Percentiles rank a stretch among this genome's conserved stretches.
Conservation (phyloP, 1,140 invertebrate species). For the Chlorops oryzae region DNA sequence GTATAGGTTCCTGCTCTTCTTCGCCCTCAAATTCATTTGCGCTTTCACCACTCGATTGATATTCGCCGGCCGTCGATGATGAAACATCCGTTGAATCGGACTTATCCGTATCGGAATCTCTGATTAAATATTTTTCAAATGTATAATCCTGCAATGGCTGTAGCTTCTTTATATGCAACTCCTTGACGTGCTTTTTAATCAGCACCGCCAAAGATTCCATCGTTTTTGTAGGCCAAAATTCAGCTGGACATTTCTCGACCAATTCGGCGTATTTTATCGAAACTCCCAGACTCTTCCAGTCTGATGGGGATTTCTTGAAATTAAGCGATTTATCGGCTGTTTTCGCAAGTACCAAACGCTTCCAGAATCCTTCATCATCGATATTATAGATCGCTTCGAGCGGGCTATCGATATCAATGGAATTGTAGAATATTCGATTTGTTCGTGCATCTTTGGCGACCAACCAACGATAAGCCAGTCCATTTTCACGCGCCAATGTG, state of each 20-base stretch:
- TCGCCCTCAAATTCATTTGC: no score
- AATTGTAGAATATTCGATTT: conserved; percentile 28
- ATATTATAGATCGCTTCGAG: conserved; percentile 30
- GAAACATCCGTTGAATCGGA: no score
- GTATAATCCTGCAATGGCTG: conserved; percentile 21
- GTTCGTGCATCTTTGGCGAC: conserved; percentile 19
- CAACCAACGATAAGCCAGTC: conserved; percentile 3
- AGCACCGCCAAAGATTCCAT: conserved; percentile 21
- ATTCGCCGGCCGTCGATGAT: no score
- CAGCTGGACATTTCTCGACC: conserved; percentile 30
- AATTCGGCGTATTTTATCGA: conserved; percentile 37
- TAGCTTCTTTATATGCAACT: conserved; percentile 27
- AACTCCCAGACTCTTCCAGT: conserved; percentile 30
- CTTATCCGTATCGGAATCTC: conserved; percentile 18
- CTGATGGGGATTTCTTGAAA: conserved; percentile 20
- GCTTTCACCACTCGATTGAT: no score
- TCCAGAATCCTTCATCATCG: conserved; percentile 26
- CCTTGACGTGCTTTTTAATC: conserved; percentile 18
- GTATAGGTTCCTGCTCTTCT: no score
- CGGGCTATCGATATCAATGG: conserved; percentile 28
- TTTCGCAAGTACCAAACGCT: conserved; percentile 32
- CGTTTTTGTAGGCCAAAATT: conserved; percentile 26
- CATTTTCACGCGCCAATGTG: conserved; percentile 19
- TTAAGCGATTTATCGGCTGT: conserved; percentile 14
- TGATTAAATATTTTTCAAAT: conserved; percentile 13